Base-by-base conservation (phyloP, 1,140 invertebrate species). In the Nixonia krombeini region DNA sequence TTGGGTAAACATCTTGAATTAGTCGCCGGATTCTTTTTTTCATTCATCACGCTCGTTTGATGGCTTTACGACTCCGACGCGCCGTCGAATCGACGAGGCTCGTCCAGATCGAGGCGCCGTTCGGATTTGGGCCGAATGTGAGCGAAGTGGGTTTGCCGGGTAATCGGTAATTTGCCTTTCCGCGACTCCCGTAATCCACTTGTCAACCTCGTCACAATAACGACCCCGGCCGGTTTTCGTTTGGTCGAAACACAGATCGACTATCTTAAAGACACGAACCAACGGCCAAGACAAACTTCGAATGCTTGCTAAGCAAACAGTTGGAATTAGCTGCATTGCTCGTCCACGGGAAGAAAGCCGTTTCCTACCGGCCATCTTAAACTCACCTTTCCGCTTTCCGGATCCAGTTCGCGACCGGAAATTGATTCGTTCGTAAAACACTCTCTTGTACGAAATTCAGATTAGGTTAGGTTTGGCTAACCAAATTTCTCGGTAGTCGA, bases 251-350 rank as follows among this genome's bases (percentile, higher is more conserved):
- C 76, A 83, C 82, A 85, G 81, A 85, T 84, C 81, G 78, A 76
- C 81, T 84, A 79, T 83, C 83, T 85, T 84, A 85, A 85, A 84
- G 83, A 83, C 80, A 85, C 81, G 76, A 63, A 82, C 79, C 76
- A 77, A 82, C 77, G 73, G 82, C 83, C 82, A 85, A 85, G 80
- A 85, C 80, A 85, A 85, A 85, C 83, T 81, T 82, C 78, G 83
- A 84, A 85, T 85, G 83, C 82, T 85, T 85, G 83, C 78, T 83
- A 81, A 85, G 81, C 77, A 85, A 85, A 84, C 82, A 85, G 76
- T 84, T 75, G 78, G 75, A 84, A 85, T 85, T 84, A 85, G 81
- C 80, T 74, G 77, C 75, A 74, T 80, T 21, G 80, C 78, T 78
- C 75, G 73, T 58, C 72, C 74, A 76, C 73, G 69, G 73, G 72